phyloP scores from a whole-genome alignment of 2,888 invertebrate species.

The Myathropa florea region DNA sequence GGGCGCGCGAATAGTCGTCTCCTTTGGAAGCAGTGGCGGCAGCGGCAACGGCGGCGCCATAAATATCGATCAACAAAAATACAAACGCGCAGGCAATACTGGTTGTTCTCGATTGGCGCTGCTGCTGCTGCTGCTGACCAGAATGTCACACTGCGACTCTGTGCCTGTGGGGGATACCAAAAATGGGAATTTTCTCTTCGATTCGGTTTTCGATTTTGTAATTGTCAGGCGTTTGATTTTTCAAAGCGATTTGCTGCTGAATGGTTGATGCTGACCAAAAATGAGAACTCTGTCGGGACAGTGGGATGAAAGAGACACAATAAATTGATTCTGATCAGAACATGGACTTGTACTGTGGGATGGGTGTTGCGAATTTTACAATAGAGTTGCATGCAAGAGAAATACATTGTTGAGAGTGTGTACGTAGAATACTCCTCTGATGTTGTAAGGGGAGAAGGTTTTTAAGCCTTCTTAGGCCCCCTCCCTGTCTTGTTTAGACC shows the following conservation, averaged over 20 bases:
- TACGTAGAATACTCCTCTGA: too few relatives aligned
- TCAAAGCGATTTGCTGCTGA: not conserved
- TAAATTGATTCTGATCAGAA: not conserved
- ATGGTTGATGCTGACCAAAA: constrained; percentile 19
- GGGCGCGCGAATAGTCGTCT: constrained; percentile 68
- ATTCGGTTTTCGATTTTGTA: constrained; percentile 35
- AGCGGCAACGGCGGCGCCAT: constrained; percentile 56
- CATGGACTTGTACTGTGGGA: not conserved
- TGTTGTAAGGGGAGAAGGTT: too few relatives aligned
- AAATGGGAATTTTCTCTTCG: constrained; percentile 62
- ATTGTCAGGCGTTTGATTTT: constrained; percentile 44
- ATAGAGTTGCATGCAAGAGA: not conserved
- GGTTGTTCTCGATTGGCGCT: not conserved
- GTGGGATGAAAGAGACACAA: not conserved
- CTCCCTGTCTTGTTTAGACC: too few relatives aligned
- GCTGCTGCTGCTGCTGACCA: not conserved
- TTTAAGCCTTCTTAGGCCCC: too few relatives aligned
- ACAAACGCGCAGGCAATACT: constrained; percentile 25
- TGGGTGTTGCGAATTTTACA: not conserved
- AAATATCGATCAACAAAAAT: constrained; percentile 46
- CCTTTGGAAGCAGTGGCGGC: constrained; percentile 44
- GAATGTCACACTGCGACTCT: not conserved
- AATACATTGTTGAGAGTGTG: too few relatives aligned
- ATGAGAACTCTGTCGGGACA: not conserved
- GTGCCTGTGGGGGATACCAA: constrained; percentile 37